phyloP scores from a whole-genome alignment of 2,888 invertebrate genomes.

The Scelioninae gen. 1 region DNA sequence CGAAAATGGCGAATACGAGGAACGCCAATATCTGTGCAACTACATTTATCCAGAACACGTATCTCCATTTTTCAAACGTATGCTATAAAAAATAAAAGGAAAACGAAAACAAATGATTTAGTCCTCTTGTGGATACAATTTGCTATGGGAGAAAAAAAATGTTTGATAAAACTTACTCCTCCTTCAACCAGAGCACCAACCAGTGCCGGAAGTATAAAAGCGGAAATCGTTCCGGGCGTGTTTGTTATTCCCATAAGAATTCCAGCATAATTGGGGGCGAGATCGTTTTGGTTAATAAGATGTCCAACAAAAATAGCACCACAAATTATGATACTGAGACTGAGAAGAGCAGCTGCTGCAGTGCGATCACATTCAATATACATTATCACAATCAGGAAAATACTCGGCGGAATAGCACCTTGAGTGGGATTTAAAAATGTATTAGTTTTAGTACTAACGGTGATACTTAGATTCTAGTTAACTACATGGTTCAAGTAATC shows the following conservation, averaged over 20 bases:
- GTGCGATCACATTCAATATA: slow-evolving; percentile 78
- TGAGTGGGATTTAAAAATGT: slow-evolving; percentile 36
- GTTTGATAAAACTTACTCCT: slow-evolving; percentile 75
- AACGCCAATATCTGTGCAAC: slow-evolving; percentile 77
- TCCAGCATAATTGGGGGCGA: slow-evolving; percentile 82
- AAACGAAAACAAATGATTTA: not conserved
- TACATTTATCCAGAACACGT: slow-evolving; percentile 79
- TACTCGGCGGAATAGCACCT: slow-evolving; percentile 79
- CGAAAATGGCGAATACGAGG: slow-evolving; percentile 76
- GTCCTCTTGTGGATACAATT: too few relatives aligned
- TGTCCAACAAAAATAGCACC: slow-evolving; percentile 82
- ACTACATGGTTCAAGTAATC: not conserved
- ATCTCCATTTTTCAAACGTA: slow-evolving; percentile 78
- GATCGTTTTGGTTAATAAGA: slow-evolving; percentile 81
- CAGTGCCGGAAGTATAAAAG: slow-evolving; percentile 79
- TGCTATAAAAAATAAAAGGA: slow-evolving; percentile 74
- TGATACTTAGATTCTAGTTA: slow-evolving; percentile 17
- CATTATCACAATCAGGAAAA: slow-evolving; percentile 77
- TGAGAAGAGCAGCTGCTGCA: slow-evolving; percentile 75
- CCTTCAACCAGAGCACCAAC: slow-evolving; percentile 77
- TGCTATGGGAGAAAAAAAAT: slow-evolving; percentile 4
- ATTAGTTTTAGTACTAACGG: slow-evolving; percentile 1
- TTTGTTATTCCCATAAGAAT: slow-evolving; percentile 83
- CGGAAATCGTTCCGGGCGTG: slow-evolving; percentile 82
- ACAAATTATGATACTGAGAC: slow-evolving; percentile 77